Evolutionary conservation across 2,113 vertebrate species (phyloP), one percentile per base, ranked within the genome.

Genomic region (Pongo abelii): DNA sequence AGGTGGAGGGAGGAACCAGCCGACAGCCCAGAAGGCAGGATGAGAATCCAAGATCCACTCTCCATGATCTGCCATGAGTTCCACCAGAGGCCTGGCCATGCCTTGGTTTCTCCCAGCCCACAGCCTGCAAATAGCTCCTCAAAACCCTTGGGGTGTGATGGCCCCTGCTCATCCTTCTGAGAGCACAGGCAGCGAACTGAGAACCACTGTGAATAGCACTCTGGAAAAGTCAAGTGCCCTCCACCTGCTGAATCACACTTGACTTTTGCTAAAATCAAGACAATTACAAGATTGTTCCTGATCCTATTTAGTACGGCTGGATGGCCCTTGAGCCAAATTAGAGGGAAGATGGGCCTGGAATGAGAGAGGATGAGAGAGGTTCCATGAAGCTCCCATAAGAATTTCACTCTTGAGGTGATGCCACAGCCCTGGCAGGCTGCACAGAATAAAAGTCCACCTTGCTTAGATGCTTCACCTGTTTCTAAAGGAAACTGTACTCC

Each of bases 251-350:
- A 69, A 55, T 81, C 30, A 12, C 77, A 92, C 94, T 98, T 98
- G 96, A 97, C 96, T 95, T 98, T 97, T 84, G 90, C 94, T 96
- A 72, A 97, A 95, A 97, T 97, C 94, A 93, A 95, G 96, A 95
- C 95, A 93, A 96, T 93, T 86, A 89, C 80, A 86, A 96, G 75
- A 84, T 79, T 77, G 87, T 80, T 92, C 70, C 94, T 91, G 90
- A 93, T 69, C n/a, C 84, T 87, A 80, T 94, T n/a, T 79, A 95
- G 84, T 32, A 32, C 1, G 43, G 70, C 17, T 92, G 69, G 84
- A 98, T 93, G 72, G 97, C 57, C 69, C 95, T 96, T 48, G 59
- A 92, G 13, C 30, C 69, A 92, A 69, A 91, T 93, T 84, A 92
- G 69, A 92, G 25, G 4, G 12, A 13, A 43, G 40, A 11, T 17